Conservation (phyloP, 1,140 invertebrate species). For the Drosophila lini region DNA sequence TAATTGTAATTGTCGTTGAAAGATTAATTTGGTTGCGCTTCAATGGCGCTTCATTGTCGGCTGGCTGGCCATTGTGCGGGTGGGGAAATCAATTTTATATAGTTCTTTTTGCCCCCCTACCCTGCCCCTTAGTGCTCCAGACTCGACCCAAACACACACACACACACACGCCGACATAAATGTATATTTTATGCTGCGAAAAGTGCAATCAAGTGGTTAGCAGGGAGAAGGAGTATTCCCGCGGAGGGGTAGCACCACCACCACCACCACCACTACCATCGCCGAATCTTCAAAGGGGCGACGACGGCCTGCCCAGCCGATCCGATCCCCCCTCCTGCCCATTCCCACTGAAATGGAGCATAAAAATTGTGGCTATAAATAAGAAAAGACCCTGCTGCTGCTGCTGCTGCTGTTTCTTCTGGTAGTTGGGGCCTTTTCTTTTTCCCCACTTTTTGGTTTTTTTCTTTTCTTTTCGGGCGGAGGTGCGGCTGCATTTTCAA, state of each 20-base stretch:
- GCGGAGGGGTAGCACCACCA: conserved; percentile 28
- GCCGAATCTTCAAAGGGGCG: conserved; percentile 76
- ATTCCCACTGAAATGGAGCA: conserved; percentile 80
- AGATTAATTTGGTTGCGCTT: conserved; percentile 83
- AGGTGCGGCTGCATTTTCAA: conserved; percentile 66
- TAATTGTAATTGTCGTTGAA: conserved; percentile 83
- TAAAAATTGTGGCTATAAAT: conserved; percentile 82
- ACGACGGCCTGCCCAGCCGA: conserved; percentile 43
- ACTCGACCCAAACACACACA: conserved; percentile 15
- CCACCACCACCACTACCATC: conserved; percentile 16
- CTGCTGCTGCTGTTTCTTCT: conserved; percentile 46
- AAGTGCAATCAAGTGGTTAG: conserved; percentile 81
- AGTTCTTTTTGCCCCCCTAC: conserved; percentile 45
- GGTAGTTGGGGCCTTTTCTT: conserved; percentile 31
- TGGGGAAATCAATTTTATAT: conserved; percentile 80
- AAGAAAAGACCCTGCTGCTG: conserved; percentile 66
- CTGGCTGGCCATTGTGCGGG: conserved; percentile 61
- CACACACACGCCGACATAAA: conserved; percentile 51
- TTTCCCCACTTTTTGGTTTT: conserved; percentile 11
- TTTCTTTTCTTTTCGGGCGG: conserved; percentile 6
- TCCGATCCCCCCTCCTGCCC: conserved; percentile 29
- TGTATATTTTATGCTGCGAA: conserved; percentile 82
- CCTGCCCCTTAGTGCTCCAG: conserved; percentile 2
- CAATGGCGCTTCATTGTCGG: conserved; percentile 81
- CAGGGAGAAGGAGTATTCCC: conserved; percentile 10